Conservation (phyloP, 1,140 invertebrate species). For the Anadara kagoshimensis region DNA sequence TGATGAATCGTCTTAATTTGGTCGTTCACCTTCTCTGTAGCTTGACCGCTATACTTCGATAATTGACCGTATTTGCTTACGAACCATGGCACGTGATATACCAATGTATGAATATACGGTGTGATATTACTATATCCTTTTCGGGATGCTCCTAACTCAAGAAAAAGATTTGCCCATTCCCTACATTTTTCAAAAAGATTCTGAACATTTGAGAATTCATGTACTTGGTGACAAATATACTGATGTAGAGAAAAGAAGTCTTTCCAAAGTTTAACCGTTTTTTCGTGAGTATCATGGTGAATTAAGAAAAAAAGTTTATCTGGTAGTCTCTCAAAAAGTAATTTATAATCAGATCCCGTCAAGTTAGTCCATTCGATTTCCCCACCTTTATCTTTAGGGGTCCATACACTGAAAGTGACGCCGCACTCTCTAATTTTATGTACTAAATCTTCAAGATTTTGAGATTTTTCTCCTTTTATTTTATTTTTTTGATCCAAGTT, state of each 20-base stretch:
- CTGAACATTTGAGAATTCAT: background rate
- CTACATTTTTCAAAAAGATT: conserved; percentile 2
- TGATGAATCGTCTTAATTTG: too few species aligned
- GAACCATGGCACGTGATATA: too few species aligned
- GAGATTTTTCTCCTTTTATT: background rate
- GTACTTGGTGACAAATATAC: background rate
- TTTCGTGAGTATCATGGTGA: conserved; percentile 6
- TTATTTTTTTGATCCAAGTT: conserved; percentile 6
- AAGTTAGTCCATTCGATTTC: conserved; percentile 17
- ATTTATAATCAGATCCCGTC: conserved; percentile 4
- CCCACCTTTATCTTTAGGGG: conserved; percentile 5
- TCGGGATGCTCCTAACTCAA: background rate
- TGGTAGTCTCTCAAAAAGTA: conserved; percentile 9
- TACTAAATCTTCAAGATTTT: conserved; percentile 11
- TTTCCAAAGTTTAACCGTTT: conserved; percentile 19
- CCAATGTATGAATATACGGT: too few species aligned
- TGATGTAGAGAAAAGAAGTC: background rate
- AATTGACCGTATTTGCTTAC: too few species aligned
- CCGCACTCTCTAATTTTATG: conserved; percentile 6
- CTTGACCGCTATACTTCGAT: too few species aligned
- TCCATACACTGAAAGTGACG: conserved; percentile 18
- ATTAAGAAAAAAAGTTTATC: conserved; percentile 4
- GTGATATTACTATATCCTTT: too few species aligned
- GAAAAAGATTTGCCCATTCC: background rate
- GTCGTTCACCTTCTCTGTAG: too few species aligned